phyloP scores from a whole-genome alignment of 2,797 vertebrate genomes.

The Chlorospingus semifuscus region DNA sequence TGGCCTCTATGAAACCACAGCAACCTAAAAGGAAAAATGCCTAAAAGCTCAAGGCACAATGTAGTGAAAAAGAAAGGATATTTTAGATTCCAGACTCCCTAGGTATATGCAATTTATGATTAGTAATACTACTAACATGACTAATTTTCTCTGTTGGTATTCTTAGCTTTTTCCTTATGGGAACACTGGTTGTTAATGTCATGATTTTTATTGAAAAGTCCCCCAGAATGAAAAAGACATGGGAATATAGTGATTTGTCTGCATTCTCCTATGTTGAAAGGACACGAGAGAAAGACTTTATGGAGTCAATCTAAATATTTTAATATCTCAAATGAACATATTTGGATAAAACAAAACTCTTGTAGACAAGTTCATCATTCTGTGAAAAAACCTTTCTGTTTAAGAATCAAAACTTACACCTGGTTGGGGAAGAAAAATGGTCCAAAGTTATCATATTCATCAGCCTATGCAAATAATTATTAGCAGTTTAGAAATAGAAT shows the following conservation, averaged over 20 bases:
- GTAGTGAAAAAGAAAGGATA: not conserved
- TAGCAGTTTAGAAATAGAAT: not conserved
- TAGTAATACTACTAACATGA: not conserved
- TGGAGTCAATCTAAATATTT: not conserved
- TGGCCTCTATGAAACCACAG: not conserved
- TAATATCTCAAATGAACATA: not conserved
- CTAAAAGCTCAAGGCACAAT: not conserved
- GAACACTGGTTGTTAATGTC: not conserved
- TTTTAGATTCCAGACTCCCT: not conserved
- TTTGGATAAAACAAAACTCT: not conserved
- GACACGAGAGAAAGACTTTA: not conserved
- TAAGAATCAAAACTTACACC: not conserved
- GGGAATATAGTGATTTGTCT: not conserved
- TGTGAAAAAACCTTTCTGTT: not conserved
- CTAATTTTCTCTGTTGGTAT: not conserved
- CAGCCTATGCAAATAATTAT: not conserved
- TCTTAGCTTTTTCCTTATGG: not conserved
- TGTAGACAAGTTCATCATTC: not conserved
- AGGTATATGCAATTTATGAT: not conserved
- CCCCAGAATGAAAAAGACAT: not conserved
- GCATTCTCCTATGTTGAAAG: not conserved
- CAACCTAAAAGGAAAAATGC: not conserved
- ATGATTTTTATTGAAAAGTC: not conserved
- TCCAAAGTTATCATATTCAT: not conserved
- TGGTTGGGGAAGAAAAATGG: not conserved